These are phyloP conservation scores for Oryzias dopingdopingensis DNA, from an alignment of 2,797 vertebrate genomes.

Conservation along the genomic window DNA sequence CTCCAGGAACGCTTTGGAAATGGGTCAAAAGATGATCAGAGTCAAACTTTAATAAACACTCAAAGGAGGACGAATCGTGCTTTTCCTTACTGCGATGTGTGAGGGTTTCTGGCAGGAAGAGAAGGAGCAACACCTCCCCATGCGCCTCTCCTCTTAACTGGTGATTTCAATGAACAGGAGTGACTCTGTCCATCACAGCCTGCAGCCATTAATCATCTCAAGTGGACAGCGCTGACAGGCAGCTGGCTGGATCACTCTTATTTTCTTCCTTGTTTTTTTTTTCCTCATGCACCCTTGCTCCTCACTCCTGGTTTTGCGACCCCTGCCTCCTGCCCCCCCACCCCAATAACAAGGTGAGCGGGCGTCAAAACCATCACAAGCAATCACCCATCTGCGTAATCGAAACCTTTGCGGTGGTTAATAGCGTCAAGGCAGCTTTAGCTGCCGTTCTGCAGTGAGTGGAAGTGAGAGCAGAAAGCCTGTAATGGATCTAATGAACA, in stretches of 20 bases:
- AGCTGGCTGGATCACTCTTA: constrained; percentile 69
- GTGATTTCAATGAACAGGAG: constrained; percentile 59
- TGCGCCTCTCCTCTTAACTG: constrained; percentile 22
- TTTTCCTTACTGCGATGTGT: constrained; percentile 36
- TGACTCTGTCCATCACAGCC: constrained; percentile 71
- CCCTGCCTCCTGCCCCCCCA: constrained; percentile 17
- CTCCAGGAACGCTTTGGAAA: no score
- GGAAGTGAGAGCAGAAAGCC: constrained; percentile 37
- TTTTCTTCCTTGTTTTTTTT: constrained; percentile 36
- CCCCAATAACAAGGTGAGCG: constrained; percentile 39
- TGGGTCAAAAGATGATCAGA: no score
- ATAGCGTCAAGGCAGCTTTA: constrained; percentile 34
- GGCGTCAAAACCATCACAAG: constrained; percentile 64
- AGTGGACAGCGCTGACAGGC: constrained; percentile 72
- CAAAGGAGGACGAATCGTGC: constrained; percentile 29
- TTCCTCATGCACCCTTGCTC: constrained; percentile 32
- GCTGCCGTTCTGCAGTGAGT: constrained; percentile 24
- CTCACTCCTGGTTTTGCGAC: constrained; percentile 19
- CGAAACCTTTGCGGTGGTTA: constrained; percentile 63
- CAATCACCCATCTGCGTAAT: constrained; percentile 67
- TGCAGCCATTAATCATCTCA: constrained; percentile 75
- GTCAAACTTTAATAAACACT: constrained; percentile 40
- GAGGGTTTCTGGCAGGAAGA: constrained; percentile 33
- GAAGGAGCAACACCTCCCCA: constrained; percentile 37
- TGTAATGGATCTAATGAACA: constrained; percentile 63